phyloP scores from a whole-genome alignment of 1,140 invertebrate species.

The Drosophila dunni region DNA sequence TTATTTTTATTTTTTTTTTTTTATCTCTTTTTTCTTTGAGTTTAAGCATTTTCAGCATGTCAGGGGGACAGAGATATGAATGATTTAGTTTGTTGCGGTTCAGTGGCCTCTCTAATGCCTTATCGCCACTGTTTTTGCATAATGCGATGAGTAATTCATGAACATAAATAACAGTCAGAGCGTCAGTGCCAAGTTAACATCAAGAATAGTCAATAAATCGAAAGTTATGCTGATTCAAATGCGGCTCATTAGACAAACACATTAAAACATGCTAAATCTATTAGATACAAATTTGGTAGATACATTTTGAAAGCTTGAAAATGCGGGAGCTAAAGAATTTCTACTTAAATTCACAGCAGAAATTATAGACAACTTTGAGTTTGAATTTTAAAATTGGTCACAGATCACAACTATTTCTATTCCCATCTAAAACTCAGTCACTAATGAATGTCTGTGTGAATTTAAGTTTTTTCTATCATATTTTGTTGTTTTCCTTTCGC shows the following conservation, averaged over 20 bases:
- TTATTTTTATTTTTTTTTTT: conserved; percentile 10
- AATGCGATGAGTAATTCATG: conserved; percentile 69
- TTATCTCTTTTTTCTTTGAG: neutral
- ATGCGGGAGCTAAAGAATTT: too few species aligned
- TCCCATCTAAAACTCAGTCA: too few species aligned
- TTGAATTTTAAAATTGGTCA: neutral
- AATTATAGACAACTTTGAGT: too few species aligned
- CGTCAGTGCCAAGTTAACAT: conserved; percentile 22
- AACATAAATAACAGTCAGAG: conserved; percentile 55
- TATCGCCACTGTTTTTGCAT: conserved; percentile 67
- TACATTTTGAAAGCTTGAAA: neutral
- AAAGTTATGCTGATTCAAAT: conserved; percentile 25
- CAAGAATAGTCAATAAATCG: conserved; percentile 38
- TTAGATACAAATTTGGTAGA: neutral
- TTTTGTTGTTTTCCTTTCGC: conserved; percentile 13
- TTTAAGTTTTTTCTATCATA: conserved; percentile 20
- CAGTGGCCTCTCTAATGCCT: conserved; percentile 71
- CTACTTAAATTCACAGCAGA: too few species aligned
- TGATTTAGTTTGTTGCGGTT: conserved; percentile 75
- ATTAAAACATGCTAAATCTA: neutral
- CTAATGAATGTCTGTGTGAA: conserved; percentile 21
- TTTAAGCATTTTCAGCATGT: conserved; percentile 19
- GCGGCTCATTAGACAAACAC: conserved; percentile 24
- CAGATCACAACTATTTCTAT: neutral
- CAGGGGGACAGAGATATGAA: conserved; percentile 53